Percentiles rank a stretch among this genome's conserved stretches.
Conservation (phyloP, 2,113 vertebrate genomes). For the Rhipidura dahli region DNA sequence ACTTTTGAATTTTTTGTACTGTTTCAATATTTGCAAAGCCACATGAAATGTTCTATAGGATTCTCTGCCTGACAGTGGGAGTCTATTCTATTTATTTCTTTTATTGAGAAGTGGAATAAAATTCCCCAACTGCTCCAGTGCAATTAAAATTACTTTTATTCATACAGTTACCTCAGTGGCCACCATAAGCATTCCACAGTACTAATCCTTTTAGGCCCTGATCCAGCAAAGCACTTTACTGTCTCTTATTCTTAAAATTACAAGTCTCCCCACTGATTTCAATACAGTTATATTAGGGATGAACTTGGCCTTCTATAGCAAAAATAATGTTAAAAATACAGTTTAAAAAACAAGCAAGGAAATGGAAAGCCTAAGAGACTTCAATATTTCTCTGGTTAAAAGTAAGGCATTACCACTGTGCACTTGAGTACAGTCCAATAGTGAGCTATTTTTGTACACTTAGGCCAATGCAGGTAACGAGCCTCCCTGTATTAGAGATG, state of each 20-base stretch:
- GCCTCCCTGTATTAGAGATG: conserved; percentile 1
- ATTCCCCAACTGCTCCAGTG: neutral
- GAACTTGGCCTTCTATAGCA: conserved; percentile 23
- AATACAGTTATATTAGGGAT: conserved; percentile 31
- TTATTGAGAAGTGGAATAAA: conserved; percentile 25
- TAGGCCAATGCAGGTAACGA: conserved; percentile 19
- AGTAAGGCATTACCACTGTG: neutral
- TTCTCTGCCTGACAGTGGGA: neutral
- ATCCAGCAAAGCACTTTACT: conserved; percentile 66
- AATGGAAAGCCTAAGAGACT: neutral
- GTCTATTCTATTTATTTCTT: neutral
- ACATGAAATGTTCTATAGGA: neutral
- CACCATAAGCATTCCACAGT: conserved; percentile 13
- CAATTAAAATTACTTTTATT: conserved; percentile 60
- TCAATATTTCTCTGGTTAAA: conserved; percentile 4
- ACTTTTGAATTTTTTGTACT: neutral
- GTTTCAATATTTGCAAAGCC: neutral
- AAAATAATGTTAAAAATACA: conserved; percentile 44
- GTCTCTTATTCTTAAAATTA: conserved; percentile 48
- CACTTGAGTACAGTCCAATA: neutral
- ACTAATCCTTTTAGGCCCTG: conserved; percentile 67
- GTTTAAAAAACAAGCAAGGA: conserved; percentile 18
- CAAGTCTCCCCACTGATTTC: conserved; percentile 40
- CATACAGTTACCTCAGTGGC: conserved; percentile 24
- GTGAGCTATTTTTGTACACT: conserved; percentile 8